A percentile compares a stretch with the other conserved stretches of the same genome.
These are phyloP conservation scores for Drosophila insularis DNA, from an alignment of 1,140 invertebrate species.

Conservation along the genomic window DNA sequence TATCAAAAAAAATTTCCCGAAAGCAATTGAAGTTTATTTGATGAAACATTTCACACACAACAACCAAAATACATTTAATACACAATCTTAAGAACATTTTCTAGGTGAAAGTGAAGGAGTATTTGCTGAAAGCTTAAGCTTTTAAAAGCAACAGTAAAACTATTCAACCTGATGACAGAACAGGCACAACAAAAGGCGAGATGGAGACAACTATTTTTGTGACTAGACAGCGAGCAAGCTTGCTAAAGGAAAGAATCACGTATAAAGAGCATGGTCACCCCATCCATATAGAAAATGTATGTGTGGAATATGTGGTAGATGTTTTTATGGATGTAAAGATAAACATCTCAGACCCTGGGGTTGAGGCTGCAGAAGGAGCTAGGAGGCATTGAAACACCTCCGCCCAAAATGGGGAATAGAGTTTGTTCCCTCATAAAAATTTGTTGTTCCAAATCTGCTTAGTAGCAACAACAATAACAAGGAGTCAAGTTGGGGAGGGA, in stretches of 20 bases:
- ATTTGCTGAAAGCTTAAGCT: constrained; percentile 49
- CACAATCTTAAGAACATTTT: not conserved
- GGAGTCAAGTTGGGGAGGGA: constrained; percentile 38
- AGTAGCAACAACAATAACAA: constrained; percentile 10
- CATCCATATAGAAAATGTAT: constrained; percentile 21
- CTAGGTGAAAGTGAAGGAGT: constrained; percentile 37
- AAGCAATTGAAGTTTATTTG: not conserved
- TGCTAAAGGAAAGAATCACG: constrained; percentile 45
- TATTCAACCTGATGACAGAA: constrained; percentile 55
- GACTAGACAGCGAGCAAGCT: constrained; percentile 31
- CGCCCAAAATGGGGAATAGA: not conserved
- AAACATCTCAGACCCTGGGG: constrained; percentile 46
- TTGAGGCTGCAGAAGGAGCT: constrained; percentile 26
- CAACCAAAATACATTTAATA: not conserved
- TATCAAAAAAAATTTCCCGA: not conserved
- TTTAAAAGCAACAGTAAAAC: constrained; percentile 59
- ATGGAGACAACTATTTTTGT: constrained; percentile 50
- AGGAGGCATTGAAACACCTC: constrained; percentile 47
- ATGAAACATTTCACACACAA: not conserved
- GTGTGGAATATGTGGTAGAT: constrained; percentile 30
- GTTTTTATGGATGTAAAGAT: constrained; percentile 64
- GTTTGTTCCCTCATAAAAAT: constrained; percentile 63
- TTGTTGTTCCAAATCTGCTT: constrained; percentile 75
- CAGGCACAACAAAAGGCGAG: constrained; percentile 22
- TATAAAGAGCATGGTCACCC: constrained; percentile 44